phyloP scores from a whole-genome alignment of 2,113 vertebrate genomes.

The Cyphomyrus plagiostoma region DNA sequence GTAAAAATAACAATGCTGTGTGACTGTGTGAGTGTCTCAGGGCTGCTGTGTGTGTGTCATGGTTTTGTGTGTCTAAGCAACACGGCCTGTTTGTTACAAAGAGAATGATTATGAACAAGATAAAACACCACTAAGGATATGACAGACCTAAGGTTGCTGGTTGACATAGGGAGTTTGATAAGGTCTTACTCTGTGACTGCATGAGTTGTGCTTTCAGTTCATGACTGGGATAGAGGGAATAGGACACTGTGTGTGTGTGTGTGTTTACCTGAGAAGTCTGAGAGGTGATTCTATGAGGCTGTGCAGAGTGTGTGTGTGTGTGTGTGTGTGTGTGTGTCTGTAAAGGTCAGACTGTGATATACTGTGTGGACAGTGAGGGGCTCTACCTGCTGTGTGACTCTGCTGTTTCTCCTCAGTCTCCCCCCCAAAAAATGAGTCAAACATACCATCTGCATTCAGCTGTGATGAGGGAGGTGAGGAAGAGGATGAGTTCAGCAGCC shows the following conservation, averaged over 20 bases:
- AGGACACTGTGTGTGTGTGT: no score
- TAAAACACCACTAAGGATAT: not conserved
- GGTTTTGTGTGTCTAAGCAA: not conserved
- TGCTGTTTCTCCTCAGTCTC: not conserved
- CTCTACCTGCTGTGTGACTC: not conserved
- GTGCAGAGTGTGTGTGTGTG: no score
- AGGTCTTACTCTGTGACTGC: not conserved
- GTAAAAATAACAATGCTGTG: not conserved
- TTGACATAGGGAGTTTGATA: not conserved
- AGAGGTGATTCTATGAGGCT: no score
- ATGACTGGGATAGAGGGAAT: not conserved
- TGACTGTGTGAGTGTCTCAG: not conserved
- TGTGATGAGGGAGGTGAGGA: not conserved
- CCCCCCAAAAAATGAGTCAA: not conserved
- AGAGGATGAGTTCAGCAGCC: conserved; percentile 12
- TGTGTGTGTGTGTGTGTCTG: not conserved
- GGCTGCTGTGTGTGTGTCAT: not conserved
- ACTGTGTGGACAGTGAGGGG: not conserved
- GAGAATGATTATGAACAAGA: not conserved
- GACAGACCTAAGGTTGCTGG: not conserved
- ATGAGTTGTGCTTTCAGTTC: not conserved
- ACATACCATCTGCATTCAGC: no score
- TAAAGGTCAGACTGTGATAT: not conserved
- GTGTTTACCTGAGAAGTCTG: not conserved
- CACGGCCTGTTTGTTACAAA: not conserved